phyloP scores from a whole-genome alignment of 2,888 invertebrate species.

The Rhopalosiphum nymphaeae region DNA sequence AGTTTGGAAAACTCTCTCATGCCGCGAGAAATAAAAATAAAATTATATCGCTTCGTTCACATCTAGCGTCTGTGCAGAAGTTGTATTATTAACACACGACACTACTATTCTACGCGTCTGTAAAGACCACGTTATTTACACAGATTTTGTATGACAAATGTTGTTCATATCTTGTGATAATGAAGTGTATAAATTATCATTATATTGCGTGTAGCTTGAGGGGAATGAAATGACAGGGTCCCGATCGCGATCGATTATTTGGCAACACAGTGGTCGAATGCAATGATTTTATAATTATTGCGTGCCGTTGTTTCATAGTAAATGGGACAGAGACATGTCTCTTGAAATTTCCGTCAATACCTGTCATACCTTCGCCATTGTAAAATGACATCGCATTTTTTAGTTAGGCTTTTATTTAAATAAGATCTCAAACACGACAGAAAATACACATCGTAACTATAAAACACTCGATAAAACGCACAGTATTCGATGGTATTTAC shows the following conservation, averaged over 20 bases:
- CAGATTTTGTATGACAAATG: neutral
- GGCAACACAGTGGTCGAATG: neutral
- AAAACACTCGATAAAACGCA: neutral
- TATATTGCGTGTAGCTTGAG: neutral
- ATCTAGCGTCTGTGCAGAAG: neutral
- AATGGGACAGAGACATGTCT: neutral
- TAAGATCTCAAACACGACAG: neutral
- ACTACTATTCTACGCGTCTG: neutral
- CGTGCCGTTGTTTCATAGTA: neutral
- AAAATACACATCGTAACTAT: neutral
- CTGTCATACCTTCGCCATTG: neutral
- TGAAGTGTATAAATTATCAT: neutral
- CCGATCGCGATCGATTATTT: neutral
- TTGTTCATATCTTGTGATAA: neutral
- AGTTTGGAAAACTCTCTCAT: neutral
- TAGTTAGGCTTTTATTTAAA: neutral
- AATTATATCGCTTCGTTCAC: neutral
- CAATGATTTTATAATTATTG: neutral
- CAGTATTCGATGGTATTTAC: neutral
- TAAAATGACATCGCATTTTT: neutral
- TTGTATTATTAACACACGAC: neutral
- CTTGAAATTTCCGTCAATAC: neutral
- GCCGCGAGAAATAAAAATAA: neutral
- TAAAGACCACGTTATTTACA: neutral
- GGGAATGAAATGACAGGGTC: neutral